Evolutionary conservation across 2,113 vertebrate species (phyloP), one percentile per base, ranked within the genome.

Genomic region (Nannobrachium achirus): DNA sequence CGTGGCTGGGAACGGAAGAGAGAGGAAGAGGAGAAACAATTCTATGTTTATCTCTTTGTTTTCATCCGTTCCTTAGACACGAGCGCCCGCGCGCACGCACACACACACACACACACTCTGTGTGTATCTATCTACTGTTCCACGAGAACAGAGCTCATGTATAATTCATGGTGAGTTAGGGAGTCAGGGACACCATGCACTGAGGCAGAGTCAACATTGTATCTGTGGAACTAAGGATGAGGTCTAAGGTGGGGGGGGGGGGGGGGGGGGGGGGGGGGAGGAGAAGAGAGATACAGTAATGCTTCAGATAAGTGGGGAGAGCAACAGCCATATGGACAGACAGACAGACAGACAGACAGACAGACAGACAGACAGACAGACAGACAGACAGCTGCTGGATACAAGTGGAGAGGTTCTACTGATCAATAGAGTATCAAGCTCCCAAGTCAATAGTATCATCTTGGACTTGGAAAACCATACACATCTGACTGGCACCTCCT

Each of bases 91-190:
- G 56, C 15, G 69, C 45, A 60, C 63, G 45, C 25, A 62, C 59
- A 68, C 55, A 55, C 33, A 50, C 44, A 48, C 14, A 66, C 15
- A 66, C 16, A 67, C 56, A 63, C 78, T 9, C 46, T 44, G 64
- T 8, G n/a, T n/a, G n/a, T n/a, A n/a, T n/a, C n/a, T 50, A 67
- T 78, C 81, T 88, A 78, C 68, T 74, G 74, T 83, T 86, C 86
- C 80, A 80, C 76, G 81, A 84, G 67, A 72, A 84, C 81, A 83
- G 57, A 70, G 77, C 86, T 90, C 81, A 89, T 89, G 77, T 72
- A 87, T 87, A 77, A 91, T 89, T 73, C 33, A 88, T 85, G 79
- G 68, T 44, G 76, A 76, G 71, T 76, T 42, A 44, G 70, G 60
- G 80, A 85, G 80, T 63, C 73, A 57, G 79, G 63, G 76, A 80